Evolutionary conservation across 2,113 vertebrate genomes (phyloP), one percentile per base, ranked within the genome.

Genomic region (Pycnonotus jocosus): DNA sequence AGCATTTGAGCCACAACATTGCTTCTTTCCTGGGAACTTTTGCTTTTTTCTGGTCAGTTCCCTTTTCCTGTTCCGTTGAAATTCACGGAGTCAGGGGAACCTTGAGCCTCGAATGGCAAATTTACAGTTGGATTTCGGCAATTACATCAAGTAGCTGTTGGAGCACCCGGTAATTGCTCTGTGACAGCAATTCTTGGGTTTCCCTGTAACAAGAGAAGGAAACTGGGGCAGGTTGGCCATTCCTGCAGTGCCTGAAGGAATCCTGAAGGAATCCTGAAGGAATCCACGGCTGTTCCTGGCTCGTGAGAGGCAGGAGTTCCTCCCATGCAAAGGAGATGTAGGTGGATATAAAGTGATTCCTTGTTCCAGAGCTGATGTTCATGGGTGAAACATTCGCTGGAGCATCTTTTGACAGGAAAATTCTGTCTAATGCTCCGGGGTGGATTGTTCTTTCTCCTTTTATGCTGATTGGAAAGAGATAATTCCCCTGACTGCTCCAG

Each of bases 331-430:
- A 65, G 57, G 13, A 2, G 18, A 4, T 7, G 70, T 64, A 45
- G 95, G 82, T 72, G 79, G 82, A 28, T 61, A 1, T 4, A 7
- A 19, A n/a, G n/a, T 45, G n/a, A 31, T 57, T 77, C 54, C 58
- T 45, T 66, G 44, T 78, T 79, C 27, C 42, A 54, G 79, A 92
- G 74, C 86, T 79, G 8, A 24, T 58, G 45, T 27, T 92, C 40
- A 1, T 2, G 2, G 20, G 2, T 24, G 16, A 48, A 50, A 23
- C 10, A 0, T 35, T 90, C 31, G 2, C 35, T 37, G 76, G 48
- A 79, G 27, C 40, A 22, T 53, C 45, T 78, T 71, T 50, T 28
- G 76, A 54, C 24, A 40, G 64, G 27, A 30, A 54, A 62, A 47
- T 58, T 69, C 64, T 57, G 42, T 35, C 47, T 50, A 15, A 3